phyloP scores from a whole-genome alignment of 2,113 vertebrate species.

The Cyprinus carpio region DNA sequence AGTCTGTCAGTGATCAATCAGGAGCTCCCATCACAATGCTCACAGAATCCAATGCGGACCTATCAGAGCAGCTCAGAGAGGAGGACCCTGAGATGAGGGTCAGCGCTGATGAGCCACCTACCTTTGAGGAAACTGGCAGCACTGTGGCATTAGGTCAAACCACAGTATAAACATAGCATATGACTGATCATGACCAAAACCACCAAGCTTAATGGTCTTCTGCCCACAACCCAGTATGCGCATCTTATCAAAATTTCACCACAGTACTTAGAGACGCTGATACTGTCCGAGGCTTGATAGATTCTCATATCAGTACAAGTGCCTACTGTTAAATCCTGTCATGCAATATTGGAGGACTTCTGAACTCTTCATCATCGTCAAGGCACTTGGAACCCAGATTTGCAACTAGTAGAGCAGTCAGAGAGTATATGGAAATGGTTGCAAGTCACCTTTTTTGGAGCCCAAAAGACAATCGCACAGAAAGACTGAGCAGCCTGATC shows the following conservation, averaged over 20 bases:
- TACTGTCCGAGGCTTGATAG: slow-evolving; percentile 12
- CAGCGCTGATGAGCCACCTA: slow-evolving; percentile 5
- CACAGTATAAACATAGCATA: slow-evolving; percentile 40
- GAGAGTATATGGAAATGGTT: background rate
- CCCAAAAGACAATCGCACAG: slow-evolving; percentile 21
- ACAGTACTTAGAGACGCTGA: background rate
- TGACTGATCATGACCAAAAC: background rate
- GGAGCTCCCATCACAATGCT: slow-evolving; percentile 1
- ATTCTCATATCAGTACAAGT: slow-evolving; percentile 32
- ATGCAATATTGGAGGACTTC: background rate
- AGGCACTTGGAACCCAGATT: slow-evolving; percentile 14
- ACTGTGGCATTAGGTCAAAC: slow-evolving; percentile 54
- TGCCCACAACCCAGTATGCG: background rate
- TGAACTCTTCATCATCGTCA: background rate
- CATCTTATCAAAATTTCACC: slow-evolving; percentile 17
- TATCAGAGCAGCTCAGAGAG: slow-evolving; percentile 52
- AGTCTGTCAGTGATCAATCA: slow-evolving; percentile 5
- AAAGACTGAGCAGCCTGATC: background rate
- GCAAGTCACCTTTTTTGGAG: background rate
- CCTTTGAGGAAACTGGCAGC: slow-evolving; percentile 37
- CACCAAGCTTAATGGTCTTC: background rate
- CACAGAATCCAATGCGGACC: slow-evolving; percentile 14
- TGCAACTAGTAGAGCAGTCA: background rate
- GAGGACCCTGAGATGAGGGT: slow-evolving; percentile 59
- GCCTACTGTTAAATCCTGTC: slow-evolving; percentile 9